Conservation (phyloP, 2,888 invertebrate genomes). For the Fragum fragum region DNA sequence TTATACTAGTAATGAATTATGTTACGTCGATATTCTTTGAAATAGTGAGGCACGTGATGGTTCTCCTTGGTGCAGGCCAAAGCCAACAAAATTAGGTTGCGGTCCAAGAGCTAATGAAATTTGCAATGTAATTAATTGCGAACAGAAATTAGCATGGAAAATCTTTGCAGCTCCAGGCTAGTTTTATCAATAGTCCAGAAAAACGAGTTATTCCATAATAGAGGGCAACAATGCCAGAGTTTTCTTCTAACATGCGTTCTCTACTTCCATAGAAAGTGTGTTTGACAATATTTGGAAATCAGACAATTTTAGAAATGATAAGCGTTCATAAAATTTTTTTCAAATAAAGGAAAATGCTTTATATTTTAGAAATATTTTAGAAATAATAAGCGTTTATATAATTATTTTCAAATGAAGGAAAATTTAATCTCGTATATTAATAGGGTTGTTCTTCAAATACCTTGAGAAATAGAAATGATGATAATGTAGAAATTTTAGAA, state of each 20-base stretch:
- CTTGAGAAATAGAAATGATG: too few relatives aligned
- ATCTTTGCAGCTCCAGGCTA: conserved; percentile 27
- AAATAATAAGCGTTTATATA: too few relatives aligned
- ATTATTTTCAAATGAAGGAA: too few relatives aligned
- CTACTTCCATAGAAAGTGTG: not conserved
- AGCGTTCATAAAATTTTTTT: too few relatives aligned
- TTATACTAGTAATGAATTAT: conserved; percentile 19
- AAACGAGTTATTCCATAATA: conserved; percentile 13
- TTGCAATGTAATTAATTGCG: conserved; percentile 34
- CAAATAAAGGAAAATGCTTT: too few relatives aligned
- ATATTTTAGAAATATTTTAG: too few relatives aligned
- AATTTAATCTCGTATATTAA: too few relatives aligned
- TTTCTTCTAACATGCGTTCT: conserved; percentile 9
- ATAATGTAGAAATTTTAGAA: too few relatives aligned
- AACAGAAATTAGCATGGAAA: conserved; percentile 32
- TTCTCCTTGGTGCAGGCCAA: conserved; percentile 17
- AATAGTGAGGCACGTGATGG: conserved; percentile 5
- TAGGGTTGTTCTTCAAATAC: too few relatives aligned
- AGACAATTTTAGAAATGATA: too few relatives aligned
- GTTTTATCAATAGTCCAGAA: conserved; percentile 23
- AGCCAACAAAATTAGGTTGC: conserved; percentile 28
- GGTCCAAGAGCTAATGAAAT: conserved; percentile 31
- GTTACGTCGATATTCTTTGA: conserved; percentile 26
- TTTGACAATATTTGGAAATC: too few relatives aligned
- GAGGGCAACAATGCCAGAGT: conserved; percentile 15